These are phyloP conservation scores for Drosophila lacertosa DNA, from an alignment of 1,140 invertebrate species.

Conservation along the genomic window DNA sequence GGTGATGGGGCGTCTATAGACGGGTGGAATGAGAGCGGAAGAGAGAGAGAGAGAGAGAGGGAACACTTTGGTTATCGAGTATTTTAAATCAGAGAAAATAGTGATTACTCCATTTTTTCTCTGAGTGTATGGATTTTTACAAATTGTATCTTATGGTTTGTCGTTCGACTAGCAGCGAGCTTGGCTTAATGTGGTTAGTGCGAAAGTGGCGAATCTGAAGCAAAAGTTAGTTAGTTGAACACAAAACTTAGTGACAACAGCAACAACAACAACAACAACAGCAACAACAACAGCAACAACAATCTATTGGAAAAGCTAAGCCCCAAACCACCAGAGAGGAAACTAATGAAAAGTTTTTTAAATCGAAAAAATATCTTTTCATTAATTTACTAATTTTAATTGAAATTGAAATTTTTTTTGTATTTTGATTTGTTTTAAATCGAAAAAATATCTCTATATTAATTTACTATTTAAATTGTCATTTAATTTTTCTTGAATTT, in stretches of 20 bases:
- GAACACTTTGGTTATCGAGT: neutral
- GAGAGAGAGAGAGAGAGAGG: neutral
- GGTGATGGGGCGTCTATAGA: constrained; percentile 77
- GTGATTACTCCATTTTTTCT: no score
- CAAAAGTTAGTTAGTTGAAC: constrained; percentile 78
- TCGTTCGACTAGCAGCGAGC: constrained; percentile 42
- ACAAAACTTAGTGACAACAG: constrained; percentile 66
- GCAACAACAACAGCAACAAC: constrained; percentile 42
- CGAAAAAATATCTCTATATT: neutral
- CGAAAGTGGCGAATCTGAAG: constrained; percentile 63
- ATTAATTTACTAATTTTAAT: constrained; percentile 2
- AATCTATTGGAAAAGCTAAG: constrained; percentile 68
- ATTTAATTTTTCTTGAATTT: no score
- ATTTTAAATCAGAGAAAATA: neutral
- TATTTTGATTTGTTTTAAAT: constrained; percentile 17
- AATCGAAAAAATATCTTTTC: neutral
- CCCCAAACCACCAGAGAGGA: constrained; percentile 78
- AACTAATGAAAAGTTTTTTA: neutral
- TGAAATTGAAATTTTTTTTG: constrained; percentile 19
- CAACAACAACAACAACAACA: constrained; percentile 49
- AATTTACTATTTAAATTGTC: no score
- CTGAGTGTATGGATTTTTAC: neutral
- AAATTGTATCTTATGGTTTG: no score
- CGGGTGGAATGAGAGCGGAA: neutral
- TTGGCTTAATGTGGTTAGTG: constrained; percentile 67